phyloP scores from a whole-genome alignment of 2,888 invertebrate species.

The Trissonchulus latispiculum region DNA sequence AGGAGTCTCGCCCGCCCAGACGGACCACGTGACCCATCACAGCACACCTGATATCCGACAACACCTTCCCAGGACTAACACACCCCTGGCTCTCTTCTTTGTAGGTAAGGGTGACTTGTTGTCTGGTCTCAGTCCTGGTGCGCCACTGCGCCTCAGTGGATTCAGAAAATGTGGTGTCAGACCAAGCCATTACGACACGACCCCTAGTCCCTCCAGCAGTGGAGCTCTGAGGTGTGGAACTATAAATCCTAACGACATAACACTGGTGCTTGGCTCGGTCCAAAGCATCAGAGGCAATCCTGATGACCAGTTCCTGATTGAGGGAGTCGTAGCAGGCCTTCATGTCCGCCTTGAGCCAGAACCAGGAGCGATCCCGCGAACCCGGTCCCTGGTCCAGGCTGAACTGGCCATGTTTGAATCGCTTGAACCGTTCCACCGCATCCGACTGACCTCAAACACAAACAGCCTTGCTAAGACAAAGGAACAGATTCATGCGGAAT shows the following conservation, averaged over 20 bases:
- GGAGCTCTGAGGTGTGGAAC: background rate
- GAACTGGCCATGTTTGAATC: too few relatives aligned
- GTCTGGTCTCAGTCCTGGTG: background rate
- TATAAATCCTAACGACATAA: background rate
- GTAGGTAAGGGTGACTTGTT: background rate
- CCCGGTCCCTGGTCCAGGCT: too few relatives aligned
- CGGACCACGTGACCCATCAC: background rate
- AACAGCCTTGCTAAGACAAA: too few relatives aligned
- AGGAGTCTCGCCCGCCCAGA: background rate
- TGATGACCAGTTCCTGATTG: background rate
- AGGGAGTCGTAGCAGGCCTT: conserved; percentile 4
- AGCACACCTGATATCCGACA: background rate
- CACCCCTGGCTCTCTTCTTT: background rate
- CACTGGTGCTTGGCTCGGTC: too few relatives aligned
- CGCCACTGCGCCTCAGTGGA: background rate
- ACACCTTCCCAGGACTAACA: background rate
- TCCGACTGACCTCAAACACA: too few relatives aligned
- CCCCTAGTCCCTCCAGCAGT: background rate
- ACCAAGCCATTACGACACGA: background rate
- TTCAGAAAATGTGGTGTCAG: background rate
- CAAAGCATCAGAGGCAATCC: background rate
- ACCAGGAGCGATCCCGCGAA: too few relatives aligned
- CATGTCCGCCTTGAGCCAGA: background rate
- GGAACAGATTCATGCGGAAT: too few relatives aligned
- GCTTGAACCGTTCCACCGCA: too few relatives aligned